Evolutionary conservation across 2,888 invertebrate genomes (phyloP).

Genomic region (Cylindroiulus punctatus): DNA sequence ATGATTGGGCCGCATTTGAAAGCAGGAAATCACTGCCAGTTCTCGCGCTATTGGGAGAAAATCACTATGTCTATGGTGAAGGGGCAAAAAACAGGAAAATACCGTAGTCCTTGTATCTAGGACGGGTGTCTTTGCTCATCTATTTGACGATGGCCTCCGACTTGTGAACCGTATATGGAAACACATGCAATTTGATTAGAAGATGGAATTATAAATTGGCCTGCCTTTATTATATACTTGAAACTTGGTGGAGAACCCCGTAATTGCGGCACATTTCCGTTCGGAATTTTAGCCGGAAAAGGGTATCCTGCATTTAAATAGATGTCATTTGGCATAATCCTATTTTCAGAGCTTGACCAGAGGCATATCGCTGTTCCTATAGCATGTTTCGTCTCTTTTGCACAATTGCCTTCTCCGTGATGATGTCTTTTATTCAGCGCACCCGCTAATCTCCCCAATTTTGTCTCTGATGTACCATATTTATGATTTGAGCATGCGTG

Average conservation of each 20-base stretch:
- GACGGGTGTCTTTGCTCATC: too few species aligned
- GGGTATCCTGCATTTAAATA: not conserved
- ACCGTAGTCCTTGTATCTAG: too few species aligned
- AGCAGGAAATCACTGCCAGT: too few species aligned
- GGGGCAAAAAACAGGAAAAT: too few species aligned
- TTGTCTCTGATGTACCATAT: not conserved
- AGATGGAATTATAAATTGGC: too few species aligned
- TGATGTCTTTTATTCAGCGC: not conserved
- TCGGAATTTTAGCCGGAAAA: not conserved
- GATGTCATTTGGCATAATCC: conserved; percentile 33
- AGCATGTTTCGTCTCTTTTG: not conserved
- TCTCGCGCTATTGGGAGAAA: too few species aligned
- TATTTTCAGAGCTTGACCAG: not conserved
- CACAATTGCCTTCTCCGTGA: not conserved
- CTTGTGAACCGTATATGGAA: too few species aligned
- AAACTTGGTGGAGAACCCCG: not conserved
- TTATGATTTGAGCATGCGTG: conserved; percentile 12
- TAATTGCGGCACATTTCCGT: not conserved
- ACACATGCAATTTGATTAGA: too few species aligned
- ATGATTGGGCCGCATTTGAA: too few species aligned
- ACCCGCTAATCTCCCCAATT: conserved; percentile 26
- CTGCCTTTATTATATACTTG: too few species aligned
- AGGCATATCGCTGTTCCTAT: not conserved
- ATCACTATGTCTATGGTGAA: too few species aligned
- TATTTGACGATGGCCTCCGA: too few species aligned